phyloP scores from a whole-genome alignment of 2,888 invertebrate genomes.

The Drymonia ruficornis region DNA sequence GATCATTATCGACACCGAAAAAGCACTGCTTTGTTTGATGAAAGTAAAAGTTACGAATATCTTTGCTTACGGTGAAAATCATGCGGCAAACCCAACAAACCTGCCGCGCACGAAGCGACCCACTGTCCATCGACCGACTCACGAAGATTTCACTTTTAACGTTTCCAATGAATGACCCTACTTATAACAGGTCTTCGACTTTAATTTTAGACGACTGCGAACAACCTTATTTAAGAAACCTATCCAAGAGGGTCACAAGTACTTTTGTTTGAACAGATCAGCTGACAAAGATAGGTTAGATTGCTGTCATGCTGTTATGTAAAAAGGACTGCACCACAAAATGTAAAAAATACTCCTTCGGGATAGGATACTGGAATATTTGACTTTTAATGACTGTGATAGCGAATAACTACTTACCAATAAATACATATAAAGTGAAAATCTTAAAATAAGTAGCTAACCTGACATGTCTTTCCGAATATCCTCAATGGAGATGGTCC shows the following conservation, averaged over 20 bases:
- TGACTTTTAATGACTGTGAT: conserved; percentile 15
- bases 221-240: conserved; percentile 23
- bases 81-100: conserved; percentile 73
- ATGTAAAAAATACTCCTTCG: background rate
- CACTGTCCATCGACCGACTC: conserved; percentile 66
- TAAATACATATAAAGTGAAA: conserved; percentile 18
- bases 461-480: conserved; percentile 83
- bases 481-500: conserved; percentile 85
- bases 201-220: background rate
- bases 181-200: conserved; percentile 17
- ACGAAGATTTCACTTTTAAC: conserved; percentile 80
- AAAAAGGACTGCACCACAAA: conserved; percentile 41
- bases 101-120: conserved; percentile 67
- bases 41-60: conserved; percentile 76
- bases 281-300: conserved; percentile 56
- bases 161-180: conserved; percentile 58
- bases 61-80: conserved; percentile 68
- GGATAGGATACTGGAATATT: conserved; percentile 9
- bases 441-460: conserved; percentile 48
- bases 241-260: background rate
- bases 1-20: conserved; percentile 27
- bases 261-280: conserved; percentile 43
- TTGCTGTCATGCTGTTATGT: conserved; percentile 55
- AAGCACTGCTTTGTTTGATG: conserved; percentile 56
- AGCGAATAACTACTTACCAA: conserved; percentile 14